A percentile compares a stretch with the other conserved stretches of the same genome.
These are phyloP conservation scores for Paralvinella palmiformis DNA, from an alignment of 1,140 invertebrate species.

Conservation along the genomic window DNA sequence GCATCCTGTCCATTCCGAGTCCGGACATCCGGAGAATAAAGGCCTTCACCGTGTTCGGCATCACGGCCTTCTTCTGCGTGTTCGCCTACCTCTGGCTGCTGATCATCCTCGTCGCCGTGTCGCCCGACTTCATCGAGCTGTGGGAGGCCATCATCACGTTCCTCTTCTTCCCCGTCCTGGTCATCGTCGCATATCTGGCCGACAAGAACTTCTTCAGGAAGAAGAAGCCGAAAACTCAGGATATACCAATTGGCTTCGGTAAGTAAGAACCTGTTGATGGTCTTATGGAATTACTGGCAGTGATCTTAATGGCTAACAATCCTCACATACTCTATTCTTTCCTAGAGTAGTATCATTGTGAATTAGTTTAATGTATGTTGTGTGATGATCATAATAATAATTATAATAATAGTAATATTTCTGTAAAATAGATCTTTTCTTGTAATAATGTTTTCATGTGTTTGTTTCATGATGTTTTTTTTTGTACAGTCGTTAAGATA, in stretches of 20 bases:
- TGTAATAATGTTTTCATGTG: too few relatives aligned
- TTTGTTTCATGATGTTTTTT: too few relatives aligned
- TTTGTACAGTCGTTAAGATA: too few relatives aligned
- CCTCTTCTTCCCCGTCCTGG: conserved; percentile 57
- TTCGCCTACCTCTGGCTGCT: conserved; percentile 65
- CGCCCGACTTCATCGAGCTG: conserved; percentile 55
- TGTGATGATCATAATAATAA: too few relatives aligned
- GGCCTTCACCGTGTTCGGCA: conserved; percentile 57
- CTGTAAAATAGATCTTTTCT: too few relatives aligned
- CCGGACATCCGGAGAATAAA: conserved; percentile 54
- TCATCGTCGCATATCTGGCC: conserved; percentile 52
- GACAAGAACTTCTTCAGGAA: conserved; percentile 51
- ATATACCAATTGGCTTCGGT: conserved; percentile 23
- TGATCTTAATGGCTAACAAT: too few relatives aligned
- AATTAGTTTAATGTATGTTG: too few relatives aligned
- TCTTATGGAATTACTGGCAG: too few relatives aligned
- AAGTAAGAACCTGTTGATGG: too few relatives aligned
- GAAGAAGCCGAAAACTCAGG: conserved; percentile 23
- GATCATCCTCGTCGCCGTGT: conserved; percentile 53
- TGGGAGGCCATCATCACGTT: conserved; percentile 63
- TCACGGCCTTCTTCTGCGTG: conserved; percentile 57
- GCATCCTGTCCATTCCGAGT: conserved; percentile 55
- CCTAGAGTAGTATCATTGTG: too few relatives aligned
- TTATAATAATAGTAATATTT: too few relatives aligned
- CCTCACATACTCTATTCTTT: too few relatives aligned